These are phyloP conservation scores for Mythimna vitellina DNA, from an alignment of 2,888 invertebrate genomes.

Conservation along the genomic window DNA sequence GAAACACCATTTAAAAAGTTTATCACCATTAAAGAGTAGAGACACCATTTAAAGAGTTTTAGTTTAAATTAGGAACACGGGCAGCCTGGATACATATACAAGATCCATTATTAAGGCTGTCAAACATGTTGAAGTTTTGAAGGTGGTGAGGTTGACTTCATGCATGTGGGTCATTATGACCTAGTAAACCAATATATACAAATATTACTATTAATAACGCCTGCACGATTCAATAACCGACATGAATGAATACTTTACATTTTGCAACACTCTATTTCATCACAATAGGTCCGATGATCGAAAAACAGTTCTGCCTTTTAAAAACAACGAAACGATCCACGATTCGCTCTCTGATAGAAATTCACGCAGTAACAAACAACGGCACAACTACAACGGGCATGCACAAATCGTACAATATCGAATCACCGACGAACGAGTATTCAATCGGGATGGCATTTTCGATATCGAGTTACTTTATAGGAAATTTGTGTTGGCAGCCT, in stretches of 20 bases:
- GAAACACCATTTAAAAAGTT: too few relatives aligned
- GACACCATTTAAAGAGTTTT: too few relatives aligned
- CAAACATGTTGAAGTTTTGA: too few relatives aligned
- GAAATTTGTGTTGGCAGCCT: constrained; percentile 31
- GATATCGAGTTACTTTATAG: constrained; percentile 40
- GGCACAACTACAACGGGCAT: constrained; percentile 21
- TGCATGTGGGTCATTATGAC: too few relatives aligned
- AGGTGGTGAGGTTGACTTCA: too few relatives aligned
- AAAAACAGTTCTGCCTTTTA: constrained; percentile 8
- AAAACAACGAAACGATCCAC: constrained; percentile 25
- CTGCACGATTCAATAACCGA: neutral
- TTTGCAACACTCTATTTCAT: constrained; percentile 11
- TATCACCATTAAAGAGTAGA: too few relatives aligned
- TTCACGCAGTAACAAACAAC: constrained; percentile 42
- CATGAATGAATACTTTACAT: neutral
- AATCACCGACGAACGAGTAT: constrained; percentile 43
- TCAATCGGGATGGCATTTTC: constrained; percentile 37
- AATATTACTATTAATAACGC: neutral
- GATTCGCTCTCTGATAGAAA: constrained; percentile 18
- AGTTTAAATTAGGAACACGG: too few relatives aligned
- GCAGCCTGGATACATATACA: too few relatives aligned
- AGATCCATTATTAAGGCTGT: too few relatives aligned
- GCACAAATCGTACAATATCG: constrained; percentile 51
- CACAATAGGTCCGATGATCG: constrained; percentile 4
- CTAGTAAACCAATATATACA: too few relatives aligned